Evolutionary conservation across 2,113 vertebrate genomes (phyloP), one percentile per base, ranked within the genome.

Genomic region (Pelusios castaneus): DNA sequence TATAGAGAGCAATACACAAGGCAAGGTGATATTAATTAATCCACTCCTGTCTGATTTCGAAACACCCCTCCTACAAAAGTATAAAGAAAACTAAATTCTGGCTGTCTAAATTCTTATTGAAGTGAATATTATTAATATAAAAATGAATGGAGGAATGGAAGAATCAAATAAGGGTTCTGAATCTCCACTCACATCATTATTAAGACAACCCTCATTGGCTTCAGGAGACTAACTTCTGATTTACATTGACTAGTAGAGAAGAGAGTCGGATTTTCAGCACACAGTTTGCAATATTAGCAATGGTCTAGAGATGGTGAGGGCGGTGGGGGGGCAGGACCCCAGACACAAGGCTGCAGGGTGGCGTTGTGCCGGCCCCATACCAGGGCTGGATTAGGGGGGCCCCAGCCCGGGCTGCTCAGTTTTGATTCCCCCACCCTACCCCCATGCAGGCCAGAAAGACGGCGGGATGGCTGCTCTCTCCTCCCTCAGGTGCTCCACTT

Each of bases 11-110:
- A 95, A 92, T 93, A 95, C 81, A 84, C 92, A 96, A 97, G 80
- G 93, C 83, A 97, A 97, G 80, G 82, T 93, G 87, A 54, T 82
- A 92, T 89, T n/a, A n/a, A 97, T 97, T 96, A 95, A 95, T 94
- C 93, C 91, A 95, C 87, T 95, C 88, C 80, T 96, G 43, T 27
- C 82, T 93, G 55, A 88, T 91, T 89, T 92, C 76, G 21, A 94
- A 95, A 93, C 96, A 95, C 29, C 87, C 94, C 93, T 95, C 84
- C 91, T 77, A 47, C 25, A 78, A 88, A 93, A 89, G 89, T 91
- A 91, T 27, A 94, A 91, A 87, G 73, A 90, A 82, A 85, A 45
- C 9, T 43, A 85, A 81, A 92, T 84, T 49, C 13, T 12, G 49
- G 43, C 90, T 4, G 4, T 45, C 95, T 92, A 73, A 80, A 87